These are phyloP conservation scores for Strigops habroptila DNA, from an alignment of 2,113 vertebrate species.

Conservation along the genomic window DNA sequence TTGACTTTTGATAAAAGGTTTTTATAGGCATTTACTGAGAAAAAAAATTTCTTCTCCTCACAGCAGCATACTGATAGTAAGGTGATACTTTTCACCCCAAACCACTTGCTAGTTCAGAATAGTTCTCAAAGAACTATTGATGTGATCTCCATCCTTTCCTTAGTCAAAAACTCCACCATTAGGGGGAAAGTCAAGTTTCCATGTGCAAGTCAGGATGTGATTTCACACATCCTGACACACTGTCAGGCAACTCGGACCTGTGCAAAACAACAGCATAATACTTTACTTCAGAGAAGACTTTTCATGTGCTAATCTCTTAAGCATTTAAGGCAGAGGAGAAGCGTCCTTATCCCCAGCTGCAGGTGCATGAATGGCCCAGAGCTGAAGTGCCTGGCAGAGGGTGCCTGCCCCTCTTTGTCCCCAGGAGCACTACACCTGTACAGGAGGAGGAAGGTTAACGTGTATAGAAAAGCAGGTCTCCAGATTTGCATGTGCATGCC, in stretches of 20 bases:
- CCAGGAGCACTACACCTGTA: neutral
- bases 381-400: neutral
- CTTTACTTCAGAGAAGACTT: neutral
- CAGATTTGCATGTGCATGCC: neutral
- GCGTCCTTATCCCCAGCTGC: neutral
- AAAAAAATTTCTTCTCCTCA: neutral
- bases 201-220: neutral
- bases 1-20: neutral
- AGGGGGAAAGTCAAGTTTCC: neutral
- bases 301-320: constrained; percentile 25
- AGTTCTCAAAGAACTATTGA: neutral
- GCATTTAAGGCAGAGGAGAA: neutral
- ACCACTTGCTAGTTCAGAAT: neutral
- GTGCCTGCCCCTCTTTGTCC: neutral
- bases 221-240: neutral
- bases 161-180: neutral
- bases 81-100: neutral
- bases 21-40: neutral
- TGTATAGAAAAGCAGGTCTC: neutral
- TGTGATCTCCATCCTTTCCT: neutral
- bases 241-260: neutral
- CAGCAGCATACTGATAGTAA: neutral
- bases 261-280: neutral
- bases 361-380: neutral
- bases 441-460: rapidly evolving